Conservation (phyloP, 53 echinoderm and acorn worm genomes). For the Paelopatides confundens region DNA sequence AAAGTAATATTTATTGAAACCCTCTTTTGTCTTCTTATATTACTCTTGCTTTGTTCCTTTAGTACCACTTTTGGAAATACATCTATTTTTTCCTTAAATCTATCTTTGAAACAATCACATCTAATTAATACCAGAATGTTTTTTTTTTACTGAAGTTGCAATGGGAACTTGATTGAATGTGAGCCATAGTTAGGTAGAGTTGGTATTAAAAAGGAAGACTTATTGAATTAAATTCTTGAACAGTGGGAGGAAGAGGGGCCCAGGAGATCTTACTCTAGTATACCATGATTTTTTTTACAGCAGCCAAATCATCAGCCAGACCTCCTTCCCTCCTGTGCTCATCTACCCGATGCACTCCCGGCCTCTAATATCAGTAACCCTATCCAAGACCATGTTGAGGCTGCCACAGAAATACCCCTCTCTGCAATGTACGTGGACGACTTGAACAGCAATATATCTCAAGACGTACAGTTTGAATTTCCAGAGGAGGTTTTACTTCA, state of each 20-base stretch:
- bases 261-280: background rate
- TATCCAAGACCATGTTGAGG: background rate
- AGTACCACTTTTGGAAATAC: too few species aligned
- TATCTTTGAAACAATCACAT: too few species aligned
- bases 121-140: too few species aligned
- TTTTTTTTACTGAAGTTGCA: too few species aligned
- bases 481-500: constrained; percentile 20
- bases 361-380: background rate
- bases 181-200: too few species aligned
- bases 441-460: constrained; percentile 41
- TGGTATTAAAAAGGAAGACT: too few species aligned
- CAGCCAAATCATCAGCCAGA: constrained; percentile 16
- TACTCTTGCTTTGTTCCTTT: too few species aligned
- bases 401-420: constrained; percentile 3
- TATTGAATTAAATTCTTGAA: background rate
- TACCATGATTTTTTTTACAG: constrained; percentile 41
- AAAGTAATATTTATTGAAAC: too few species aligned
- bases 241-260: background rate
- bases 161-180: too few species aligned
- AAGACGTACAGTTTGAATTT: constrained; percentile 43
- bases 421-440: constrained; percentile 40
- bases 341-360: background rate
- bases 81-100: too few species aligned
- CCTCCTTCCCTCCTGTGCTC: background rate
- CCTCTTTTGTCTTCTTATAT: too few species aligned